Base-by-base conservation (phyloP, 2,888 invertebrate species). In the Aphidoletes aphidimyza region DNA sequence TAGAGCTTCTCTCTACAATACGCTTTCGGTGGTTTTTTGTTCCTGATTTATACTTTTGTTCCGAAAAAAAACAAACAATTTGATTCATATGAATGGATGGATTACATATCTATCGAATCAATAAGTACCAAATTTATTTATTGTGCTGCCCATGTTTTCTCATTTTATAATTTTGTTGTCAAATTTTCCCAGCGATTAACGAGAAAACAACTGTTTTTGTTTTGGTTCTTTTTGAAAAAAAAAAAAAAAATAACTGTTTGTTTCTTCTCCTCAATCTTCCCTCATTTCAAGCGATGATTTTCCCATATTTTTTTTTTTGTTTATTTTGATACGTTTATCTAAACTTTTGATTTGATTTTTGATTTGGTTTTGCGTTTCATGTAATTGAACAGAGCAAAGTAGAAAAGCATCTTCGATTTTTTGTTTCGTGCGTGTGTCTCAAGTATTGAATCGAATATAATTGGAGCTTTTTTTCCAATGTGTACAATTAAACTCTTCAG, bases 21-120 rank as follows among this genome's bases (percentile, higher is more conserved):
- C 59, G 84, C 84, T 84, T 84, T 84, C 84, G 59, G 84, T 84
- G 84, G 84, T 84, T 84, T 84, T 84, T 42, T n/a, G n/a, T n/a
- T 84, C 78, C 59, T 78, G 78, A 78, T 84, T 78, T n/a, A n/a
- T n/a, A n/a, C n/a, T n/a, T n/a, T n/a, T 83, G 17, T 30, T 83
- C 45, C 17, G 37, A 42, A 36, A 81, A 81, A 8, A n/a, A n/a
- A n/a, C n/a, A n/a, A n/a, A n/a, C n/a, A n/a, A n/a, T n/a, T n/a
- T n/a, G n/a, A n/a, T n/a, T n/a, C n/a, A n/a, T n/a, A n/a, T 14
- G 37, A 81, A 37, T 81, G 39, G 22, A n/a, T 81, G 37, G 81
- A 54, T 3, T 69, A n/a, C n/a, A 69, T n/a, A 69, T 69, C 69
- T 30, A 69, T 69, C 69, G 30, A 69, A 34, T 69, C 11, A 5